Base-by-base conservation (phyloP, 2,113 vertebrate genomes). In the Egretta garzetta region DNA sequence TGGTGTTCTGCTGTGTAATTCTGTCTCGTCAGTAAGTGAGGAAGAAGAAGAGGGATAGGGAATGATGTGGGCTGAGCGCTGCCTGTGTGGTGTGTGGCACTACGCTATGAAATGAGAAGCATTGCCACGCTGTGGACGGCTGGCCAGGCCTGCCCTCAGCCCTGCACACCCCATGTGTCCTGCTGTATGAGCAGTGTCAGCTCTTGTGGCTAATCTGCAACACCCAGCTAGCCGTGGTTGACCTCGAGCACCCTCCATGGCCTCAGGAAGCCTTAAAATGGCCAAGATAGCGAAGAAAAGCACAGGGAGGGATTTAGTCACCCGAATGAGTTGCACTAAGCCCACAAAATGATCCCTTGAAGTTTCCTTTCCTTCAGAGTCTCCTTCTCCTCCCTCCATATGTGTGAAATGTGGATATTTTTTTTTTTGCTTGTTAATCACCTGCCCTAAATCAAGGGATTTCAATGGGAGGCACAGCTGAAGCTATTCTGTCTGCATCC, bases 401-500 rank as follows among this genome's bases (percentile, higher is more conserved):
- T 96, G 93, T 98, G 97, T 97, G 97, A 98, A 98, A 98, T 98
- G 95, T 95, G 97, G 96, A 97, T n/a, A n/a, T n/a, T 15, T 43
- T 49, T 39, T 60, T 39, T 98, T 98, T 98, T 86, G 97, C 98
- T 97, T 98, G 98, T 98, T 98, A 97, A 98, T 84, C 3, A 12
- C 24, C 97, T 95, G 98, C 98, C 97, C 80, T 97, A 97, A 98
- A 98, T 98, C 92, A 70, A 82, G 67, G 30, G 14, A 35, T 94
- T 89, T 88, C 73, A 50, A 41, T 82, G 67, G 23, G 10, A 86
- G 35, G 30, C 66, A 80, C 37, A 88, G 19, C 47, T 86, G 89
- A 80, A 90, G 41, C 49, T 52, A 20, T 62, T 7, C 43, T 64
- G 21, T 80, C 70, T 2, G 3, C 24, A 39, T 87, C 21, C 59